These are phyloP conservation scores for Glossophaga mutica DNA, from an alignment of 2,797 vertebrate genomes.

Conservation along the genomic window DNA sequence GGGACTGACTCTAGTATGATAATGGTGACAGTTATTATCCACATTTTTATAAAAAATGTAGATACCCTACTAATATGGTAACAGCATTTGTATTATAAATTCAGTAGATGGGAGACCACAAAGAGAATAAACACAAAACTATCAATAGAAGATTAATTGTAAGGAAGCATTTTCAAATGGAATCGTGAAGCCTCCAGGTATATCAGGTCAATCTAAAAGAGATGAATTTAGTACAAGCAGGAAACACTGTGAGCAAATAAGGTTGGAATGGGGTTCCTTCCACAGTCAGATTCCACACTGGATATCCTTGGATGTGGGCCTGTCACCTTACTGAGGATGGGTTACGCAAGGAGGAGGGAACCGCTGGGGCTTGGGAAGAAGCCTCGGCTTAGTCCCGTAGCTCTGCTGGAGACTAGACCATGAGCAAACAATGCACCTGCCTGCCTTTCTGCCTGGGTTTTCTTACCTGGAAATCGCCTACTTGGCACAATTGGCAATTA, in stretches of 20 bases:
- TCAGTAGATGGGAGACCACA: background rate
- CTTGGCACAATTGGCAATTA: background rate
- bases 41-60: background rate
- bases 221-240: background rate
- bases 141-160: background rate
- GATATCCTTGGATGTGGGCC: background rate
- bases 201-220: background rate
- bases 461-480: background rate
- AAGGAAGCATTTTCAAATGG: background rate
- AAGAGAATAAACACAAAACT: background rate
- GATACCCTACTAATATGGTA: background rate
- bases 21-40: background rate
- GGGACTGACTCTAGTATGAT: background rate
- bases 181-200: background rate
- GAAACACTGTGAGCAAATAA: background rate
- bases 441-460: background rate
- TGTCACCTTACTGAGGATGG: background rate
- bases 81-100: background rate
- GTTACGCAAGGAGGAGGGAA: background rate
- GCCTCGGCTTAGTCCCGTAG: background rate
- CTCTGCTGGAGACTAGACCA: background rate
- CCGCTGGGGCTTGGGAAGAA: background rate
- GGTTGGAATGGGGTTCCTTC: background rate
- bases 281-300: background rate
- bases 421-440: rapidly evolving